Base-by-base conservation (phyloP, 2,113 vertebrate species). In the Microtus pennsylvanicus region DNA sequence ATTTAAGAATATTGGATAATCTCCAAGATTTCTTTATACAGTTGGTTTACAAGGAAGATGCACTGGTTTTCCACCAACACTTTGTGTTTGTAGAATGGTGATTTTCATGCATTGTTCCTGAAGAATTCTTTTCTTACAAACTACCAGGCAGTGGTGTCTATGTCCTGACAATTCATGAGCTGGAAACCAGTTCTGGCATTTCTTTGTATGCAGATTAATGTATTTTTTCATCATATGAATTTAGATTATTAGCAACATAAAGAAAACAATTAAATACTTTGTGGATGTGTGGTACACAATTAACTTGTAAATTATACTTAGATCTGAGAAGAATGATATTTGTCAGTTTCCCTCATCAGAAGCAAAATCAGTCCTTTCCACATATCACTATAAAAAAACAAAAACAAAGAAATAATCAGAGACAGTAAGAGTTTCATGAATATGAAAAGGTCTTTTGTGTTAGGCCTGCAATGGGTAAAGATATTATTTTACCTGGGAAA, bases 221-320 rank as follows among this genome's bases (percentile, higher is more conserved):
- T 13, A 33, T 83, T 95, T 96, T 58, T 33, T 42, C 92, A 90
- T 94, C 63, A 76, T 55, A 45, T 88, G 80, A 65, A 90, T 96
- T 94, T 94, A 96, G 90, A 96, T 96, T 83, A 88, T 92, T 97
- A 95, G 38, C 72, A 81, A 93, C 88, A 92, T 13, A 95, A 65
- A 95, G 90, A 78, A 13, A 97, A 47, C 58, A 78, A 89, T 50
- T 92, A 70, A 93, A 92, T 95, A 96, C 3, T 86, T 93, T 74
- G 21, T 86, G 13, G 42, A 12, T 88, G 92, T 94, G 65, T 86
- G 72, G 92, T 74, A 42, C 65, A 86, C 70, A 95, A 97, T 92
- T 96, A 95, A 90, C 93, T 89, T 92, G 21, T 75, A 93, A 91
- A 95, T 97, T 95, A 87, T 35, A 47, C 45, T 90, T 83, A 89